These are phyloP conservation scores for Agrilus mali DNA, from an alignment of 2,888 invertebrate genomes.

Conservation along the genomic window DNA sequence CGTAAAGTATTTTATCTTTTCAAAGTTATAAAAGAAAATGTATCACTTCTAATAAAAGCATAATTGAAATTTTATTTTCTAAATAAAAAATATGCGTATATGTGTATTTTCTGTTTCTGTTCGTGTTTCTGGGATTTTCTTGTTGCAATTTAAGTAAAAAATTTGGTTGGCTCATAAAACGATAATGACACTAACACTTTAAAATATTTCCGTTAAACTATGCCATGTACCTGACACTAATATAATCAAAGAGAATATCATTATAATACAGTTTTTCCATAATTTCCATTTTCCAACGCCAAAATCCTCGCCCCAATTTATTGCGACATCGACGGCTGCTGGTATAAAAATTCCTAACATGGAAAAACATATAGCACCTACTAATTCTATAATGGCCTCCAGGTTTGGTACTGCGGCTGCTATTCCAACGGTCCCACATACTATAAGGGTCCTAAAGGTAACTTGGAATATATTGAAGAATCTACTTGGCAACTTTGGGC, in stretches of 20 bases:
- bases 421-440: slow-evolving; percentile 50
- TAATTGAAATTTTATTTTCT: too few species aligned
- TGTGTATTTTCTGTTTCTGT: too few species aligned
- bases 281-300: slow-evolving; percentile 54
- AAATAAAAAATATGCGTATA: too few species aligned
- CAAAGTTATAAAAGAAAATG: too few species aligned
- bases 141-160: too few species aligned
- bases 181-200: too few species aligned
- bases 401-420: slow-evolving; percentile 70
- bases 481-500: slow-evolving; percentile 37
- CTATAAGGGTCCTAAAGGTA: slow-evolving; percentile 37
- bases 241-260: slow-evolving; percentile 50
- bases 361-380: slow-evolving; percentile 63
- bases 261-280: slow-evolving; percentile 50
- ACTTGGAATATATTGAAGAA: slow-evolving; percentile 43
- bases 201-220: slow-evolving; percentile 1
- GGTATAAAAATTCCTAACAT: slow-evolving; percentile 61
- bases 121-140: too few species aligned
- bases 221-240: slow-evolving; percentile 45
- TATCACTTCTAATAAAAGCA: too few species aligned
- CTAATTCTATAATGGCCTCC: slow-evolving; percentile 77
- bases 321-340: slow-evolving; percentile 58
- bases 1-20: too few species aligned
- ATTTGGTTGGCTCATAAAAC: too few species aligned
- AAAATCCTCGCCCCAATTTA: slow-evolving; percentile 54